A percentile compares a stretch with the other conserved stretches of the same genome.
These are phyloP conservation scores for Epinotia nisella DNA, from an alignment of 2,888 invertebrate species.

Conservation along the genomic window DNA sequence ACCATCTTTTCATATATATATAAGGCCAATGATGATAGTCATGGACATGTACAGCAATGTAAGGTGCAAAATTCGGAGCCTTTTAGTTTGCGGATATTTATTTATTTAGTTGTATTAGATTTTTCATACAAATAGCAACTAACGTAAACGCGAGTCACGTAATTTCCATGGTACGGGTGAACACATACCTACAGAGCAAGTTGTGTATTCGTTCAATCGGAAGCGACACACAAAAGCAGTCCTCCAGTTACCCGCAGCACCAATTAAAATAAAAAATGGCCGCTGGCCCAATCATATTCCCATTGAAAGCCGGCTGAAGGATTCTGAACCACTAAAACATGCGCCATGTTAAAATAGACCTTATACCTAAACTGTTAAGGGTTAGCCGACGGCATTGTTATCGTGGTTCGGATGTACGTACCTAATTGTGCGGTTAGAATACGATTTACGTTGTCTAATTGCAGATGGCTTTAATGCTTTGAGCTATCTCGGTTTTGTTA, in stretches of 20 bases:
- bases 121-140: too few relatives aligned
- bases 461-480: slow-evolving; percentile 6
- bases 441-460: slow-evolving; percentile 6
- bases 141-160: too few relatives aligned
- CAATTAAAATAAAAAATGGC: slow-evolving; percentile 14
- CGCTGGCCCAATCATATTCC: slow-evolving; percentile 5
- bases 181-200: too few relatives aligned
- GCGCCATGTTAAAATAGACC: neutral
- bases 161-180: too few relatives aligned
- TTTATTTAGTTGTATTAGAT: too few relatives aligned
- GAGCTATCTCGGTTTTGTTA: neutral
- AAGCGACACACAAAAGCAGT: neutral
- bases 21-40: too few relatives aligned
- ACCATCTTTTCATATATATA: too few relatives aligned
- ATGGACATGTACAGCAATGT: too few relatives aligned
- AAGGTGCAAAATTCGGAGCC: too few relatives aligned
- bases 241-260: slow-evolving; percentile 7
- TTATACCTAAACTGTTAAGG: neutral
- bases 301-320: slow-evolving; percentile 15
- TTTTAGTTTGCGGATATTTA: too few relatives aligned
- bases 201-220: neutral
- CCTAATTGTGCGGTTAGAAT: slow-evolving; percentile 6
- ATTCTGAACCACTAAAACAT: neutral
- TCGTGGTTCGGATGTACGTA: neutral
- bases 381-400: neutral